Evolutionary conservation across 2,113 vertebrate genomes (phyloP).

Genomic region (Elgaria multicarinata): DNA sequence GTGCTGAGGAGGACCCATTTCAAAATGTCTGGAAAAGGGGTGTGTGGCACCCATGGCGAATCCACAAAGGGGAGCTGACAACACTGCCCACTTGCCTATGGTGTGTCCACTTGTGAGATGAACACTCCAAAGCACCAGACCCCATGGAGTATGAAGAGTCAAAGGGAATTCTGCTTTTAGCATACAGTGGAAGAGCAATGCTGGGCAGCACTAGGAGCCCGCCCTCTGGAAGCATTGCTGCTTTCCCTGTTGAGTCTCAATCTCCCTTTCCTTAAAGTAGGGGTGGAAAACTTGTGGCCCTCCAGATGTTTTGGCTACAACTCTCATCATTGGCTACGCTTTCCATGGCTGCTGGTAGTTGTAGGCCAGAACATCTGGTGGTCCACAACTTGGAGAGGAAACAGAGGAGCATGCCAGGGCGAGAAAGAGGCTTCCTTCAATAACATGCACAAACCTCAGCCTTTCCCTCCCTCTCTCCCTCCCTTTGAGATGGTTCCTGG

Average conservation of each 20-base stretch:
- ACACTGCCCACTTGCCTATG: too few species aligned
- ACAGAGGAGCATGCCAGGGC: background rate
- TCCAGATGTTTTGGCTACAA: background rate
- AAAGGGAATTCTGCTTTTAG: background rate
- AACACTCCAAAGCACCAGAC: background rate
- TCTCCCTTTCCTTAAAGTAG: background rate
- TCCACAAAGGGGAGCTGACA: too few species aligned
- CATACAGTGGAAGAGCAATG: background rate
- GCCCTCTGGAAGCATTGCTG: background rate
- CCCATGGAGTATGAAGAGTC: background rate
- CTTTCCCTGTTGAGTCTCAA: background rate
- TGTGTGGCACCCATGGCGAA: background rate
- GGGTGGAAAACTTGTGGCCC: background rate
- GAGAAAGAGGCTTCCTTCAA: background rate
- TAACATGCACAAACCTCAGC: too few species aligned
- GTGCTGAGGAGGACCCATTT: background rate
- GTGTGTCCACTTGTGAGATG: background rate
- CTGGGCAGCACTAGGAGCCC: background rate
- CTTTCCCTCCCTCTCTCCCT: background rate
- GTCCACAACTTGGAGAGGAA: background rate
- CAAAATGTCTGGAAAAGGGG: background rate
- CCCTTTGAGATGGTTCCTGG: background rate
- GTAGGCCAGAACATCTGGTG: background rate
- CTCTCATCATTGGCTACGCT: background rate
- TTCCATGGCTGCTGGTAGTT: background rate